Evolutionary conservation across 2,113 vertebrate species (phyloP), one percentile per base, ranked within the genome.

Genomic region (Eurypyga helias): DNA sequence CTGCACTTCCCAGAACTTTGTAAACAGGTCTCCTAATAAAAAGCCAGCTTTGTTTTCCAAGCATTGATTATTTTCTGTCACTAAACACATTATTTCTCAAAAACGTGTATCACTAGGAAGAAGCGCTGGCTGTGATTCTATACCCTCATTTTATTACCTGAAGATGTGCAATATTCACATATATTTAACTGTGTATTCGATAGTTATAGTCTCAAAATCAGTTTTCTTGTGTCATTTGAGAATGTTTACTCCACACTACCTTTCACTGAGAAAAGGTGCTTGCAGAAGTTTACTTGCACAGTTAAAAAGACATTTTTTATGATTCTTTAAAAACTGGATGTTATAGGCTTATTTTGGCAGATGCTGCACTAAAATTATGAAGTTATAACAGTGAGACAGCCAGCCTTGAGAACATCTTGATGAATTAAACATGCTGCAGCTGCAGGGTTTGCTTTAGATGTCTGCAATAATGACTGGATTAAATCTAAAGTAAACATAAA

Each of bases 391-490:
- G 83, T 84, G 85, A 84, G 66, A 95, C 79, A 96, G 94, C 92
- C 86, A 94, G 93, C 75, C 90, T 96, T 82, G 90, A 97, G 92
- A 97, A 73, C 85, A 96, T 96, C 83, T 97, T 90, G 85, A 97
- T 98, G 95, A 97, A 98, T 98, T 97, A 98, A 98, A 96, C 95
- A 98, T 97, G 88, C 85, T 96, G 93, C 97, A 98, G 95, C 96
- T 98, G 97, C 83, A 93, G 70, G 90, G 49, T 94, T 97, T 96
- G 87, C 94, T 97, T 97, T 97, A 92, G 93, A 96, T 96, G 84
- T 96, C 93, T 95, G 87, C 93, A 95, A 24, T 93, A 97, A 97
- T 95, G 94, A 69, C 89, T 95, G 51, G 86, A 97, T 96, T 96
- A 96, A 94, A 96, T 55, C 79, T 94, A 92, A 91, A 95, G 79